Base-by-base conservation (phyloP, 2,888 invertebrate genomes). In the Brachyptera risi region DNA sequence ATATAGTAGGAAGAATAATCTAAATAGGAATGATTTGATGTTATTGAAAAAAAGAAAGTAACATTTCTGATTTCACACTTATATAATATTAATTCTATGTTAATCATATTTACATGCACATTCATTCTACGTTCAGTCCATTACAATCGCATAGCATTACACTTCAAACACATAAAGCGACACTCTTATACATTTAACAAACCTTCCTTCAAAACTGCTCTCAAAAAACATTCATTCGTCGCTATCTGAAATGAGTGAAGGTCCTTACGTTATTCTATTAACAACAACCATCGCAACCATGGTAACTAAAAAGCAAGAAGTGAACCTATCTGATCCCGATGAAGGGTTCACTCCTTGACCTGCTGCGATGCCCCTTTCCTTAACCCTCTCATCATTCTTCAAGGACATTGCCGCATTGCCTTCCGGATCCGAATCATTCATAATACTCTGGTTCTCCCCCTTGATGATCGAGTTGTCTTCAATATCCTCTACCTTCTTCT, bases 371-470 rank as follows among this genome's bases (percentile, higher is more conserved):
- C 71, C 71, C 15, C 68, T 66, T 27, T 71, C 71, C 63, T 75
- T 75, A 63, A 37, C 37, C 19, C 54, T 54, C 3, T 54, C 54
- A 23, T 59, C 59, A 11, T 79, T 73, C 64, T 71, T 70, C 61
- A 73, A 73, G 56, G 78, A 74, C 35, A 69, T 67, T 11, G 71
- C 71, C 13, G 71, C 71, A 5, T 68, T 71, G 7, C 72, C 67
- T 2, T 73, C 71, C 2, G 54, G 54, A 21, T 37, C 37, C 11
- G 35, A 17, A 37, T 77, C 77, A 5, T 73, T 70, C 65, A 74
- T 73, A 68, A 76, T 75, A 49, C 74, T 73, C 37, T 71, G 67
- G 61, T 78, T 78, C 61, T 79, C 78, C 38, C 77, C 76, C 60
- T 72, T 69, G 59, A 57, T 69, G 59, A 54, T 68, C 57, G 42